phyloP scores from a whole-genome alignment of 2,888 invertebrate genomes.

The Mellilla xanthometata region DNA sequence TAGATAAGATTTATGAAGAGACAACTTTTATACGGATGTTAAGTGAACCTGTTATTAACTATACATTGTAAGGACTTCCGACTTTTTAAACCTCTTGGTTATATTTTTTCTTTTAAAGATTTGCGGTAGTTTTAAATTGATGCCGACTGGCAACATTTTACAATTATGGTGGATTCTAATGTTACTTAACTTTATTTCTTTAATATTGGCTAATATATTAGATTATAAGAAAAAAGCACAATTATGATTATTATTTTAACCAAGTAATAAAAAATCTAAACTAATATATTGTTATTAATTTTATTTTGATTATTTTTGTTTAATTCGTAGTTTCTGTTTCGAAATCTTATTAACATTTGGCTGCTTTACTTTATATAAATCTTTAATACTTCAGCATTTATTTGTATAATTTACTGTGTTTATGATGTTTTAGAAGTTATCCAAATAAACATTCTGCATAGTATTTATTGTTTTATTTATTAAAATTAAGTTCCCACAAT shows the following conservation, averaged over 20 bases:
- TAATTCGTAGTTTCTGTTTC: constrained; percentile 58
- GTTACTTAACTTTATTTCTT: constrained; percentile 42
- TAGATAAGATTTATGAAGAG: constrained; percentile 81
- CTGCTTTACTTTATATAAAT: constrained; percentile 54
- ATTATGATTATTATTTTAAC: constrained; percentile 65
- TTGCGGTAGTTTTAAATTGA: constrained; percentile 37
- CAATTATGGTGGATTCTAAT: constrained; percentile 37
- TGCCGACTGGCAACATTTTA: constrained; percentile 50
- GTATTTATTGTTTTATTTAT: constrained; percentile 38
- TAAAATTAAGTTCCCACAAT: too few relatives aligned
- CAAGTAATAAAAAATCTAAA: constrained; percentile 59
- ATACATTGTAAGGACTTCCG: constrained; percentile 74
- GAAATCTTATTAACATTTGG: constrained; percentile 63
- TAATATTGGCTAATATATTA: constrained; percentile 75
- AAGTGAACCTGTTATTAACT: constrained; percentile 79
- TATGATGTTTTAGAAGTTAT: constrained; percentile 77
- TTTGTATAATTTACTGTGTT: constrained; percentile 78
- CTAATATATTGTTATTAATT: constrained; percentile 81
- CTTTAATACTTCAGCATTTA: constrained; percentile 73
- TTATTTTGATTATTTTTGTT: constrained; percentile 66
- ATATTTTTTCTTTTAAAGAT: constrained; percentile 37
- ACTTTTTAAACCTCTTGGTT: constrained; percentile 64
- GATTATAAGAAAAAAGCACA: constrained; percentile 75
- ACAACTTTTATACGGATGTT: constrained; percentile 82
- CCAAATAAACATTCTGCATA: constrained; percentile 82